Evolutionary conservation across 2,888 invertebrate genomes (phyloP), one percentile per base, ranked within the genome.

Genomic region (Harpalus rufipes): DNA sequence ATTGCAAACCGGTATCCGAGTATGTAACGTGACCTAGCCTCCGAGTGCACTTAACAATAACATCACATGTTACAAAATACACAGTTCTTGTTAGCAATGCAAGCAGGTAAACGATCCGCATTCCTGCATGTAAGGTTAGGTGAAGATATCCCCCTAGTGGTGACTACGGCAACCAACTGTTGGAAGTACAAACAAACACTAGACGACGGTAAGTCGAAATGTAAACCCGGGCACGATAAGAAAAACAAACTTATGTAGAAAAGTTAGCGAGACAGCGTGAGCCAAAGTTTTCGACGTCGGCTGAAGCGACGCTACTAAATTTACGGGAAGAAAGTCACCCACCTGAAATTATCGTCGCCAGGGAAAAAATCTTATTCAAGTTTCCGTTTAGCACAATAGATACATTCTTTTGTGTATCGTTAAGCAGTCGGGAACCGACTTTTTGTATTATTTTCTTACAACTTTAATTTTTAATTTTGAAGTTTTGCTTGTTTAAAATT

Each of bases 151-250:
- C 63, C 25, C 21, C 59, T 16, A 14, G 63, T 21, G 63, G 63
- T 63, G 25, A 10, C 68, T 25, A 10, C 39, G 74, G 51, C 74
- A 74, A 74, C 74, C 74, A 74, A 74, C 74, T 74, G 74, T 74
- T 74, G 74, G 74, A 74, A 74, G 74, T 74, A 44, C 74, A 87
- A 87, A 87, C 86, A 87, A 87, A 87, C 86, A 87, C 86, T 81
- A 76, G 85, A 80, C 85, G 85, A 80, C 85, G 87, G 86, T 87
- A 87, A 87, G 86, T 86, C 86, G 86, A 86, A 87, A 87, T 85
- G 86, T 87, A 87, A 87, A 87, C 87, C 81, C 25, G 25, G 25
- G 78, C 83, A 86, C 82, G 86, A 86, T 87, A 86, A 87, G 87
- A 87, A 86, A 86, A 86, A 86, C 86, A 86, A 87, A 87, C 86